Evolutionary conservation across 1,140 invertebrate species (phyloP).

Genomic region (Leptopilina clavipes): DNA sequence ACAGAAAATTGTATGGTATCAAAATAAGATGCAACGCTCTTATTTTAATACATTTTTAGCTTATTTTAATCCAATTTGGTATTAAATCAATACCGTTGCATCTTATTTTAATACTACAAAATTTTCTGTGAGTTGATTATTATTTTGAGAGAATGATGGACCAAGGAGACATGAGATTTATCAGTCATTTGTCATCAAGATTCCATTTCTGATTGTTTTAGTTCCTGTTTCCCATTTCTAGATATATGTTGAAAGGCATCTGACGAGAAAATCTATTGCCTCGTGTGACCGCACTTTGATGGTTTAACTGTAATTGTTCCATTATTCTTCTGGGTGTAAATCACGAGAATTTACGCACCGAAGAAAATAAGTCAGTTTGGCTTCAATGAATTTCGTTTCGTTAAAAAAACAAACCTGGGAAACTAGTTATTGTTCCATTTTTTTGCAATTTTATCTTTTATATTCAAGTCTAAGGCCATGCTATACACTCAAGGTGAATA

Average conservation of each 20-base stretch:
- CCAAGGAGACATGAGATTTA: no score
- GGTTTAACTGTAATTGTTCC: not conserved
- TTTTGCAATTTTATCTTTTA: not conserved
- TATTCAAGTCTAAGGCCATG: not conserved
- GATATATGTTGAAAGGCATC: not conserved
- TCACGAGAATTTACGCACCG: not conserved
- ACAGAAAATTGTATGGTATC: no score
- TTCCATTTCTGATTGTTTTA: not conserved
- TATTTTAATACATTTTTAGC: no score
- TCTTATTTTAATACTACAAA: no score
- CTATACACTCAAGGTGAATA: not conserved
- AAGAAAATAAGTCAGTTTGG: not conserved
- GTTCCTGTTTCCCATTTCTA: not conserved
- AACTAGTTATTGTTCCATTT: not conserved
- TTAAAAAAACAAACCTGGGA: not conserved
- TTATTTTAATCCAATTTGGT: no score
- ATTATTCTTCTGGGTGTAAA: not conserved
- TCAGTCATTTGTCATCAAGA: no score
- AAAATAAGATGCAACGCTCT: no score
- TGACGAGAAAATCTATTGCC: conserved; percentile 1
- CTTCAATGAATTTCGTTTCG: not conserved
- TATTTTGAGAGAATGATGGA: no score
- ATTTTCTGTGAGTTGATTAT: no score
- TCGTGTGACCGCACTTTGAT: not conserved
- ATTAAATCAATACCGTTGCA: no score